Evolutionary conservation across 2,888 invertebrate genomes (phyloP).

Genomic region (Monopis laevigella): DNA sequence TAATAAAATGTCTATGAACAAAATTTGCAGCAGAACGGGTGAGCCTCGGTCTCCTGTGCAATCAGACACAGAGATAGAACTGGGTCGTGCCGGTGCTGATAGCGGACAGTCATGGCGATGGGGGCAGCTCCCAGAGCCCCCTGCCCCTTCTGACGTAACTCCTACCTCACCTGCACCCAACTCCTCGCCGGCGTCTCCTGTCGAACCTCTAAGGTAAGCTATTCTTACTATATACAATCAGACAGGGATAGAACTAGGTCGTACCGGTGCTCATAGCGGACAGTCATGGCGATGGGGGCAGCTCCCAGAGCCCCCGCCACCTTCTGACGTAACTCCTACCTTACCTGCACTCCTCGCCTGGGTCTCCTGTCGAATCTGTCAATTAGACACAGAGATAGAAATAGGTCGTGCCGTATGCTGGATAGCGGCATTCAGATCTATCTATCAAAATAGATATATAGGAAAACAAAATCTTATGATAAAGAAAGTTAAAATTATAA

Average conservation of each 20-base stretch:
- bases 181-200: conserved; percentile 33
- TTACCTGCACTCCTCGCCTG: conserved; percentile 42
- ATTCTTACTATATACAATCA: conserved; percentile 88
- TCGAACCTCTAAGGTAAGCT: conserved; percentile 16
- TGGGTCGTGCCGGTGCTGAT: conserved; percentile 56
- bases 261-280: conserved; percentile 44
- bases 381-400: too few species aligned
- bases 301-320: conserved; percentile 70
- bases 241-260: conserved; percentile 90
- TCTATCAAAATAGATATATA: too few species aligned
- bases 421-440: too few species aligned
- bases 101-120: conserved; percentile 84
- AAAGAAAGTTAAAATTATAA: too few species aligned
- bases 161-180: conserved; percentile 26
- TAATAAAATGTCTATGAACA: too few species aligned
- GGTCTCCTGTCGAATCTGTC: conserved; percentile 35
- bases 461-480: too few species aligned
- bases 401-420: too few species aligned
- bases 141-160: conserved; percentile 31
- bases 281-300: conserved; percentile 94
- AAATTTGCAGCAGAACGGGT: conserved; percentile 25
- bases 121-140: conserved; percentile 83
- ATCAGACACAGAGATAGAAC: conserved; percentile 94
- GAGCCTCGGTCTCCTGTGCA: conserved; percentile 85
- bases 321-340: conserved; percentile 25